Conservation (phyloP, 2,113 vertebrate genomes). For the Sinocyclocheilus anshuiensis region DNA sequence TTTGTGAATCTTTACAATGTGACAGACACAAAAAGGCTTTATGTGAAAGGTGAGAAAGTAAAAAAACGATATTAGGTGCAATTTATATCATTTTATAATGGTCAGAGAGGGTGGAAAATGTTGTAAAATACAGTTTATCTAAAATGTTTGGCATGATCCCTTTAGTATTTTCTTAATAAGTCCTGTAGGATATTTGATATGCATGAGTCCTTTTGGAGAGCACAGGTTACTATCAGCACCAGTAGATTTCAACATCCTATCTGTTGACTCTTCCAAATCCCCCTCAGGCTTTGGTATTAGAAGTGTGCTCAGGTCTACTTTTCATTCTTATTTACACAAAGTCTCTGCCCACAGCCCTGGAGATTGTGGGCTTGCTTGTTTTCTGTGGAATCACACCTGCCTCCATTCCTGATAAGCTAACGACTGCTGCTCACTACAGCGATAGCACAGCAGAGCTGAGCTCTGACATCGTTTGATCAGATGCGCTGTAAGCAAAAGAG, state of each 20-base stretch:
- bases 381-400: slow-evolving; percentile 16
- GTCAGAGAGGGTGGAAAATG: neutral
- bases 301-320: slow-evolving; percentile 4
- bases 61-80: neutral
- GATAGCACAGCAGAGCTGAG: slow-evolving; percentile 1
- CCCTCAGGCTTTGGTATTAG: slow-evolving; percentile 4
- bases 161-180: neutral
- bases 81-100: neutral
- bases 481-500: neutral
- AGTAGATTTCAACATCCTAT: slow-evolving; percentile 1
- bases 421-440: slow-evolving; percentile 6
- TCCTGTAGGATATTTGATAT: neutral
- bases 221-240: slow-evolving; percentile 10
- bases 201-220: neutral
- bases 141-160: neutral
- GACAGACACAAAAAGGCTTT: neutral
- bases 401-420: slow-evolving; percentile 16
- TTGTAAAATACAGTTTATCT: neutral
- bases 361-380: slow-evolving; percentile 25
- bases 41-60: neutral
- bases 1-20: neutral
- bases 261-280: neutral
- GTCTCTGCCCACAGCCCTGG: slow-evolving; percentile 21
- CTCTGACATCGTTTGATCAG: neutral
- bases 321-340: slow-evolving; percentile 31